Evolutionary conservation across 2,888 invertebrate species (phyloP).

Genomic region (Seira ritae): DNA sequence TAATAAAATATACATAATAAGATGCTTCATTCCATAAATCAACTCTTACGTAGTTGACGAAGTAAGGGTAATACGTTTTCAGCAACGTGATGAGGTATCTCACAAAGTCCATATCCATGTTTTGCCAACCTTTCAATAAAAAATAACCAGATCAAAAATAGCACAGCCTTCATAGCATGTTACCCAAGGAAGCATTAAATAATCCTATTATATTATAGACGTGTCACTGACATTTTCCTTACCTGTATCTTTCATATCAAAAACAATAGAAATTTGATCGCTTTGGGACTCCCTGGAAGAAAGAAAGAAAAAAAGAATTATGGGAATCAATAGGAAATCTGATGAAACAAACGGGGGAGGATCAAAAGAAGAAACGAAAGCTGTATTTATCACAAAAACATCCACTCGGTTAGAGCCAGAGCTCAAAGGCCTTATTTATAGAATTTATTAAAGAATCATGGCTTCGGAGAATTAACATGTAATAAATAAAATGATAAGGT

Average conservation of each 20-base stretch:
- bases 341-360: too few species aligned
- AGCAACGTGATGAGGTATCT: slow-evolving; percentile 91
- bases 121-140: slow-evolving; percentile 81
- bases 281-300: slow-evolving; percentile 82
- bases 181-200: too few species aligned
- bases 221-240: neutral
- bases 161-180: neutral
- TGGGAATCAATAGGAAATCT: too few species aligned
- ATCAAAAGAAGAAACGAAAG: too few species aligned
- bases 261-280: slow-evolving; percentile 87
- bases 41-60: slow-evolving; percentile 85
- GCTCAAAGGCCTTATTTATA: too few species aligned
- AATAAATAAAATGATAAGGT: too few species aligned
- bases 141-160: neutral
- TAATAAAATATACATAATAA: neutral
- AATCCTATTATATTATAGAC: too few species aligned
- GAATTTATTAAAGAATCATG: too few species aligned
- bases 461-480: too few species aligned
- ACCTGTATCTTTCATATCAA: slow-evolving; percentile 90
- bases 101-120: slow-evolving; percentile 94
- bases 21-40: neutral
- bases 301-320: slow-evolving; percentile 13
- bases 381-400: too few species aligned
- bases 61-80: slow-evolving; percentile 91
- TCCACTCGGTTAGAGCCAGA: too few species aligned